Evolutionary conservation across 2,113 vertebrate genomes (phyloP), one percentile per base, ranked within the genome.

Genomic region (Eurystomus gularis): DNA sequence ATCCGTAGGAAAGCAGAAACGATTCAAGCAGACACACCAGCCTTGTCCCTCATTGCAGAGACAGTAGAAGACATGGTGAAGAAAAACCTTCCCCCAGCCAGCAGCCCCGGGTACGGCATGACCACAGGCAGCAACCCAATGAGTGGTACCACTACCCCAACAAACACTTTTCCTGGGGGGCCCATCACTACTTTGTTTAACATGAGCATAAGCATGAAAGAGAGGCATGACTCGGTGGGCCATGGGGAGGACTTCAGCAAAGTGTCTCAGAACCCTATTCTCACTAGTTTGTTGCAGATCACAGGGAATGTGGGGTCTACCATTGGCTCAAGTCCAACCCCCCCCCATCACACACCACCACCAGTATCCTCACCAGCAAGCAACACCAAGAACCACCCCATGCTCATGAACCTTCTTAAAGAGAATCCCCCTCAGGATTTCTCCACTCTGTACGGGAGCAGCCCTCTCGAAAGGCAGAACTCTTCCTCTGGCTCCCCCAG

Each of bases 381-480:
- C 98, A 99, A 99, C 98, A 99, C 99, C 96, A 99, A 99, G 98
- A 99, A 99, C 97, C 99, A 99, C 97, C 99, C 99, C 95, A 99
- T 99, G 99, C 98, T 99, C 94, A 99, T 99, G 99, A 99, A 99
- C 97, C 98, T 99, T 85, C 98, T 99, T 90, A 99, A 99, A 96
- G 99, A 99, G 98, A 99, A 99, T 97, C 98, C 99, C 79, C 98
- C 99, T 85, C 99, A 99, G 96, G 99, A 99, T 98, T 99, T 99
- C 96, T 99, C 99, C 51, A 96, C 98, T 13, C 97, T 99, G 31
- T 99, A 99, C 79, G 98, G 98, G 85, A 99, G 98, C 94, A 99
- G 99, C 97, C 99, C 99, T 44, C 97, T 99, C 70, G 99, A 99
- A 97, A 98, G 99, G 96, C 99, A 99, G 97, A 99, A 99, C 95